Base-by-base conservation (phyloP, 2,888 invertebrate species). In the Meteorus colon region DNA sequence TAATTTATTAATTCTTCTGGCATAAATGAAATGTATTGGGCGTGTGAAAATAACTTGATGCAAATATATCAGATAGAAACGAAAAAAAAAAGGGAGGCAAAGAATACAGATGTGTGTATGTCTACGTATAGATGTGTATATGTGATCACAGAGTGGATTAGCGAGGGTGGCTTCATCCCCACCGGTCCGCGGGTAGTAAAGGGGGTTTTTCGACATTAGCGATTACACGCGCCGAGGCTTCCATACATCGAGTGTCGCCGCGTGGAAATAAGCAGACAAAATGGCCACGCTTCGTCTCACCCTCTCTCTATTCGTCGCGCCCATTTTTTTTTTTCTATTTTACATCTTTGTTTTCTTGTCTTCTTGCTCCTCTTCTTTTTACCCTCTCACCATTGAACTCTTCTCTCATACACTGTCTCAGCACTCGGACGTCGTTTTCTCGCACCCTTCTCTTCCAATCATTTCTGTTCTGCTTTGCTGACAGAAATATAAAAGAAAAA, bases 191-290 rank as follows among this genome's bases (percentile, higher is more conserved):
- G 74, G 65, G 70, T 73, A 77, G 68, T 66, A 82, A 80, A 82
- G 85, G 84, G 84, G 80, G 77, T 83, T 83, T 82, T 86, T 80
- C 80, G 82, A 84, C 86, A 88, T 88, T 88, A 89, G 88, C 88
- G 88, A 89, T 89, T 89, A 89, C 86, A 88, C 88, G 89, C 85
- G 81, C 86, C 85, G 86, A 73, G 83, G 86, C 83, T 76, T 76
- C 87, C 85, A 87, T 88, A 88, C 85, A 88, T 82, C 85, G 85
- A 79, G 84, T 86, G 83, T 84, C 84, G 84, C 87, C 87, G 84
- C 79, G 85, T 85, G 88, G 88, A 89, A 89, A 84, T 89, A 88
- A 88, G 85, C 86, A 83, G 87, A 85, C 87, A 87, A 88, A 88
- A 88, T 88, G 87, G 87, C 88, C 83, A 87, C 82, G 85, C 86